Conservation (phyloP, 2,888 invertebrate species). For the Cylloceria caligata region DNA sequence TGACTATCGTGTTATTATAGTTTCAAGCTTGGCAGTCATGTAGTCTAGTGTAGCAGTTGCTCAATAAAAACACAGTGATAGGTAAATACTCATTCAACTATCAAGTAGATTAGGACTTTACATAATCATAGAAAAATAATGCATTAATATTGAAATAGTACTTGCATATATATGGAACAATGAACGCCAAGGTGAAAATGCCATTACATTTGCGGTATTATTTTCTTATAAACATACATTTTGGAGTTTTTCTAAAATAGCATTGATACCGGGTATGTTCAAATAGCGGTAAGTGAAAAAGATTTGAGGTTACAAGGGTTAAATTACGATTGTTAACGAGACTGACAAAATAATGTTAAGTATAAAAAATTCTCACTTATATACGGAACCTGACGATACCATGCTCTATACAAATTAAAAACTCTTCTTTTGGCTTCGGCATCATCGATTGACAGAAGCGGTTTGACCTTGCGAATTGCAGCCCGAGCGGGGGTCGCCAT, state of each 20-base stretch:
- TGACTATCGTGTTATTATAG: too few relatives aligned
- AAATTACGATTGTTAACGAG: slow-evolving; percentile 73
- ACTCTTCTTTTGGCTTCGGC: slow-evolving; percentile 93
- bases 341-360: not conserved
- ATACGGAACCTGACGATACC: slow-evolving; percentile 96
- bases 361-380: slow-evolving; percentile 88
- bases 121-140: slow-evolving; percentile 59
- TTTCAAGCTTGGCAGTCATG: too few relatives aligned
- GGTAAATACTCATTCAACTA: not conserved
- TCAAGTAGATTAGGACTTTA: slow-evolving; percentile 36
- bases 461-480: slow-evolving; percentile 90
- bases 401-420: slow-evolving; percentile 95
- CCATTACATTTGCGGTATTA: too few relatives aligned
- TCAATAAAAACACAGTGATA: not conserved
- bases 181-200: not conserved
- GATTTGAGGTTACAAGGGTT: slow-evolving; percentile 71
- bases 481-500: slow-evolving; percentile 75
- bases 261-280: too few relatives aligned
- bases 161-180: too few relatives aligned
- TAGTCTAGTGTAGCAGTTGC: not conserved
- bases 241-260: too few relatives aligned
- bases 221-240: too few relatives aligned
- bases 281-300: not conserved
- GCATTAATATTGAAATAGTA: not conserved
- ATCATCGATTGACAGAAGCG: slow-evolving; percentile 92